These are phyloP conservation scores for Reinhardtius hippoglossoides DNA, from an alignment of 2,113 vertebrate genomes.

Conservation along the genomic window DNA sequence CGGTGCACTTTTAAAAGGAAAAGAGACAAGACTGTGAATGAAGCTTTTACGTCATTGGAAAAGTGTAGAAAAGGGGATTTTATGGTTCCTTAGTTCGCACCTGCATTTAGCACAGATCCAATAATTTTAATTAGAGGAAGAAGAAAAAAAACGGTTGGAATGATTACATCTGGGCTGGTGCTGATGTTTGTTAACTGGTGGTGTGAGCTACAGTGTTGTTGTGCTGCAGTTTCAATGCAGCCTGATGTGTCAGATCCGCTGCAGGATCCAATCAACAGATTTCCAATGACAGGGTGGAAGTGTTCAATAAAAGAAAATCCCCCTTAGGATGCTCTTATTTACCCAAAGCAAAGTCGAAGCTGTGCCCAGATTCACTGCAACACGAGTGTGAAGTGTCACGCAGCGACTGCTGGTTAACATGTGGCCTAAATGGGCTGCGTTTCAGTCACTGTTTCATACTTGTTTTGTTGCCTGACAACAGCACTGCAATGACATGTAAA, in stretches of 20 bases:
- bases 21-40: not conserved
- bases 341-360: not conserved
- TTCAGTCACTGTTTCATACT: not conserved
- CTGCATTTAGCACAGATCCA: not conserved
- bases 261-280: constrained; percentile 13
- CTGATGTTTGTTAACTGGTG: not conserved
- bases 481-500: not conserved
- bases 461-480: not conserved
- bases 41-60: not conserved
- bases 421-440: not conserved
- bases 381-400: not conserved
- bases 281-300: not conserved
- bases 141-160: not conserved
- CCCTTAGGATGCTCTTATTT: not conserved
- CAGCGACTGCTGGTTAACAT: not conserved
- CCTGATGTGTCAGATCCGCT: not conserved
- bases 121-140: not conserved
- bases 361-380: not conserved
- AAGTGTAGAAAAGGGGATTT: not conserved
- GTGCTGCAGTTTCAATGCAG: not conserved
- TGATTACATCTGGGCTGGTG: not conserved
- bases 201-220: not conserved
- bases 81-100: not conserved
- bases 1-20: no score
- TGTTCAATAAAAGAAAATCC: not conserved